Conservation (phyloP, 2,113 vertebrate species). For the Pipra filicauda region DNA sequence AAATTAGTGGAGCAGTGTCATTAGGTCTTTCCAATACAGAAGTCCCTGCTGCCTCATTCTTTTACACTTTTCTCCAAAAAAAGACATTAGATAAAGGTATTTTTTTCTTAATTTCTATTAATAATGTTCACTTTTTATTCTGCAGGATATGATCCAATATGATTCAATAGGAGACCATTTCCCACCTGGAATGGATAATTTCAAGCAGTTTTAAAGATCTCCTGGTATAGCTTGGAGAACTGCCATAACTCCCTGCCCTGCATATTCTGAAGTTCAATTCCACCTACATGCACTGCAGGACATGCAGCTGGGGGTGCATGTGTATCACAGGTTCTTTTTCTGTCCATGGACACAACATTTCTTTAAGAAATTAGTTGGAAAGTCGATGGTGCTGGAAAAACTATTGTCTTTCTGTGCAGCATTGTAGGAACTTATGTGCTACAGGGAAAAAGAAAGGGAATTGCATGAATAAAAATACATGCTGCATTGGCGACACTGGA, state of each 20-base stretch:
- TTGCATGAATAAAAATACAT: not conserved
- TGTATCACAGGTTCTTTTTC: not conserved
- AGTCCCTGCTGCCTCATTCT: not conserved
- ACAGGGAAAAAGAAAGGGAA: not conserved
- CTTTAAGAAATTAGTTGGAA: not conserved
- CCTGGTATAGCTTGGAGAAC: not conserved
- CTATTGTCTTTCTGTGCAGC: not conserved
- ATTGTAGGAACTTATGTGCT: not conserved
- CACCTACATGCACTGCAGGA: not conserved
- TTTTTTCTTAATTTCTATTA: not conserved
- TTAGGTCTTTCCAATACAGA: not conserved
- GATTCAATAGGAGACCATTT: not conserved
- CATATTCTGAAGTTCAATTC: not conserved
- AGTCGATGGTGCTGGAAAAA: not conserved
- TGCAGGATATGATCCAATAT: not conserved
- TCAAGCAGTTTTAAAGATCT: not conserved
- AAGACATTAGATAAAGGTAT: not conserved
- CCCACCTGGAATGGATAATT: not conserved
- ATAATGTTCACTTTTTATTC: not conserved
- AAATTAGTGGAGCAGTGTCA: not conserved
- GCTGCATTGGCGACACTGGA: fast-evolving
- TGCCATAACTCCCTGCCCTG: not conserved
- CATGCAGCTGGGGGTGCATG: not conserved
- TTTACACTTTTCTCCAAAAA: not conserved
- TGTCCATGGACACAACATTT: not conserved